Evolutionary conservation across 23 tunicate species (phyloP).

Genomic region (Corella eumyota): DNA sequence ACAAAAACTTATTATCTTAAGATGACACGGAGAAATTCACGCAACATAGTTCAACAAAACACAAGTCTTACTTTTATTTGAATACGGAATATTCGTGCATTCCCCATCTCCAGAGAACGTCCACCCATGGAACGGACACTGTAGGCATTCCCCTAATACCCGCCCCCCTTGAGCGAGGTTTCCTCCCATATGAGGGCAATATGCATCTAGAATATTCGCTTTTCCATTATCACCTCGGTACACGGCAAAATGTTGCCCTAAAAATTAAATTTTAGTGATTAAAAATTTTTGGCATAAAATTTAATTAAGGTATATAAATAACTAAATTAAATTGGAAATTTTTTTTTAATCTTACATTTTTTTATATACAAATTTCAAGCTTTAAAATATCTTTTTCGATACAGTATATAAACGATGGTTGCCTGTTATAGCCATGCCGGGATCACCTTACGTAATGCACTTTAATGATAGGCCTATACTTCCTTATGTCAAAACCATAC

Average conservation of each 20-base stretch:
- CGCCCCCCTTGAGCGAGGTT: conserved; percentile 75
- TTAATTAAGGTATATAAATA: too few relatives aligned
- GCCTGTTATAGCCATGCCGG: too few relatives aligned
- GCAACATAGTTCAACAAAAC: neutral
- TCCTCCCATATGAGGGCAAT: conserved; percentile 79
- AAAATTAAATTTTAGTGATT: too few relatives aligned
- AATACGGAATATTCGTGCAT: conserved; percentile 66
- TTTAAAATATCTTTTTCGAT: too few relatives aligned
- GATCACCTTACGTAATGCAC: too few relatives aligned
- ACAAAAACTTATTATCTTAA: neutral
- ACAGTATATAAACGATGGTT: too few relatives aligned
- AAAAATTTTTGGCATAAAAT: too few relatives aligned
- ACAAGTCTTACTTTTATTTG: conserved; percentile 32
- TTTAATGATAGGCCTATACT: too few relatives aligned
- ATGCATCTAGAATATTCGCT: conserved; percentile 22
- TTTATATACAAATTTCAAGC: too few relatives aligned
- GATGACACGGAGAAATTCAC: neutral
- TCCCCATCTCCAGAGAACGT: conserved; percentile 42
- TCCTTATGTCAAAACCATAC: too few relatives aligned
- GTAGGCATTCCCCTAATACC: conserved; percentile 60
- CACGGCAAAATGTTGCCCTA: conserved; percentile 57
- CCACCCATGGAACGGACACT: conserved; percentile 95
- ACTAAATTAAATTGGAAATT: too few relatives aligned
- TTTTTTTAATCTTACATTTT: too few relatives aligned
- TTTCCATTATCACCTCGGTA: conserved; percentile 21